Evolutionary conservation across 2,113 vertebrate genomes (phyloP), one percentile per base, ranked within the genome.

Genomic region (Chaenogobius annularis): DNA sequence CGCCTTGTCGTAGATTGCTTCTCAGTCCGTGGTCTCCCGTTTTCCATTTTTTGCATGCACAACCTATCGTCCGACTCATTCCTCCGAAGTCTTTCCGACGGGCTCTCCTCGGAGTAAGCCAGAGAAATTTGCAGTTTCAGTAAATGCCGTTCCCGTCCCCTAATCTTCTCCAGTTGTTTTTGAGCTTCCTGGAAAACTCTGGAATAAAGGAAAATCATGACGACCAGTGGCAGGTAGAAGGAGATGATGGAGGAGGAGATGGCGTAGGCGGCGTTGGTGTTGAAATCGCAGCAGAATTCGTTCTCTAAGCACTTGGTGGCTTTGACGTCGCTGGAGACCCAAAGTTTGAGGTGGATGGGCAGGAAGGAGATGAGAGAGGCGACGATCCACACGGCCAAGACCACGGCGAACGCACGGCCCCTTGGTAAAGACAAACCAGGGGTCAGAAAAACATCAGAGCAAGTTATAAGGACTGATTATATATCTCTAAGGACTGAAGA

Each of bases 191-290:
- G 96, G 88, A 98, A 99, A 75, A 99, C 98, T 65, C 95, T 93
- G 61, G 87, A 89, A 7, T 99, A 99, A 61, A 98, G 94, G 6
- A 99, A 98, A 19, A 96, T 93, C 98, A 99, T 99, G 85, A 99
- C 86, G 58, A 95, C 91, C 20, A 99, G 89, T 0, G 98, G 98
- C 70, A 99, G 14, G 85, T 99, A 99, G 93, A 99, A 99, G 26
- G 98, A 99, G 67, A 99, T 93, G 35, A 98, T 95, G 20, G 98
- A 99, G 13, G 98, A 99, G 13, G 94, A 88, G 15, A 98, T 95
- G 14, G 96, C 95, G 1, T 98, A 99, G 1, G 88, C 90, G 2
- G 80, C 70, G 64, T 95, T 99, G 78, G 95, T 98, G 93, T 95
- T 93, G 85, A 99, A 99, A 73, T 98, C 95, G 0, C 98, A 99